Conservation (phyloP, 1,140 invertebrate genomes). For the Drosophila tani region DNA sequence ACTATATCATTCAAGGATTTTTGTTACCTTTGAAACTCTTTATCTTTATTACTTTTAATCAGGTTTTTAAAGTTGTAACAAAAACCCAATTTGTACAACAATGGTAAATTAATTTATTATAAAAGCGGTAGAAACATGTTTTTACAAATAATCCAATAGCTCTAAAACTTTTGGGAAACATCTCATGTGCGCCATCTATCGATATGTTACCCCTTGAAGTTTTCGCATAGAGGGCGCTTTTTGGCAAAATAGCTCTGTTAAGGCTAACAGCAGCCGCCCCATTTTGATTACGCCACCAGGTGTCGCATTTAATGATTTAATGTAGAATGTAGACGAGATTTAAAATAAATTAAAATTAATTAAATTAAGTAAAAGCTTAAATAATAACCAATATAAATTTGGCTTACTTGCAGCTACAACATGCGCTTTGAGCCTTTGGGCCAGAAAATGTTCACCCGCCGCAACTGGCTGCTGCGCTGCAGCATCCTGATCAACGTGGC, state of each 20-base stretch:
- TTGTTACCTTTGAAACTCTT: too few species aligned
- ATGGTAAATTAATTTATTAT: too few species aligned
- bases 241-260: background rate
- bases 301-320: background rate
- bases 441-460: constrained; percentile 86
- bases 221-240: too few species aligned
- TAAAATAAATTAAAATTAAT: background rate
- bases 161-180: background rate
- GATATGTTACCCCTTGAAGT: background rate
- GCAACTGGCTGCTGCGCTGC: constrained; percentile 90
- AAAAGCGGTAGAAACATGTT: background rate
- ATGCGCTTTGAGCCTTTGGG: constrained; percentile 83
- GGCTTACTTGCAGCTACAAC: constrained; percentile 55
- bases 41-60: too few species aligned
- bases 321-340: background rate
- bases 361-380: background rate
- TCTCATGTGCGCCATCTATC: background rate
- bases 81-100: too few species aligned
- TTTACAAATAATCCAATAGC: background rate
- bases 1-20: too few species aligned
- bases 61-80: too few species aligned
- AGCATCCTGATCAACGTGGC: constrained; percentile 90
- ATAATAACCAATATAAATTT: too few species aligned
- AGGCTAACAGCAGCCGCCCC: background rate
- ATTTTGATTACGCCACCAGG: background rate